Evolutionary conservation across 2,888 invertebrate genomes (phyloP), one percentile per base, ranked within the genome.

Genomic region (Mesodorylaimus sp.): DNA sequence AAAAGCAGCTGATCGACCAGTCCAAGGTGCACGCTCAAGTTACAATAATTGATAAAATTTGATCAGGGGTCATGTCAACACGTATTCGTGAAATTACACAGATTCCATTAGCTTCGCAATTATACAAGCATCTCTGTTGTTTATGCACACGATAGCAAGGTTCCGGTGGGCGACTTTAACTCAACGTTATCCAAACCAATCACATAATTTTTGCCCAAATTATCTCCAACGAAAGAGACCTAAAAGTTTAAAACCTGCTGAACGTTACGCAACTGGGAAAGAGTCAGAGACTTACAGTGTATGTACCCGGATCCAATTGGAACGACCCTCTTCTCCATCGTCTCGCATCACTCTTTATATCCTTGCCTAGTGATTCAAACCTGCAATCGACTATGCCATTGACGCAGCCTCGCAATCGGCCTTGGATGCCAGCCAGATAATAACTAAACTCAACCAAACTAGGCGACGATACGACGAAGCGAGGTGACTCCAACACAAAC

Each of bases 171-270:
- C n/a, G n/a, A n/a, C n/a, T n/a, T 44, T 10, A 61, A 45, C 44
- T 58, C 60, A 26, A 61, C 57, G 45, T 61, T 55, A 50, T 62
- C 62, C 25, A 62, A 19, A 1, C 62, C 62, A 32, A 62, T 60
- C 1, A 53, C 59, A 45, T 62, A 62, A 50, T 62, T 62, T 23
- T 60, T 55, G 16, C 53, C 52, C 2, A 62, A 54, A 21, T 56
- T 52, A 44, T 62, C 62, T 16, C 56, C 62, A n/a, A 62, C 54
- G 37, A 62, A 60, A 43, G 58, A 57, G 5, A 61, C 32, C 60
- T 60, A 50, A n/a, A 56, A 49, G 36, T 1, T 16, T 13, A 23
- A 37, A n/a, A 24, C 19, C n/a, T 48, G 32, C 10, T 13, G n/a
- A n/a, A n/a, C n/a, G n/a, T n/a, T n/a, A n/a, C n/a, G n/a, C n/a